A percentile compares a stretch with the other conserved stretches of the same genome.
These are phyloP conservation scores for Alligator sinensis DNA, from an alignment of 2,113 vertebrate genomes.

Conservation along the genomic window DNA sequence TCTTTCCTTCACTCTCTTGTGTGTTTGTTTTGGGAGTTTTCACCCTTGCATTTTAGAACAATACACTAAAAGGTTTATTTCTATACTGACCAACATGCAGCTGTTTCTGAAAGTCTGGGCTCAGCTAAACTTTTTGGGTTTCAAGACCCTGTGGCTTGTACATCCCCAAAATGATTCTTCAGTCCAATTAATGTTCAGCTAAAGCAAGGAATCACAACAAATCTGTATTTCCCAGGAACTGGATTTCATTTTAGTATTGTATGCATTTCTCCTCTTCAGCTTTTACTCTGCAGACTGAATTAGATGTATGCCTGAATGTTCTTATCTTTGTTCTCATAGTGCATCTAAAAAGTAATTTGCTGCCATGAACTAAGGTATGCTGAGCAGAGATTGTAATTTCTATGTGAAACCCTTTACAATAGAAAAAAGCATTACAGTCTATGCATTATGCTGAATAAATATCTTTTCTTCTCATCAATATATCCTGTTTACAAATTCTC, in stretches of 20 bases:
- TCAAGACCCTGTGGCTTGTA: slow-evolving; percentile 51
- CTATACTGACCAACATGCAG: slow-evolving; percentile 18
- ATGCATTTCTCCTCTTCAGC: slow-evolving; percentile 12
- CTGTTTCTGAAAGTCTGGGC: slow-evolving; percentile 33
- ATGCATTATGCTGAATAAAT: slow-evolving; percentile 15
- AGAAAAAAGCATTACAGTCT: neutral
- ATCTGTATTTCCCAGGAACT: slow-evolving; percentile 26
- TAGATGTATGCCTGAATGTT: slow-evolving; percentile 22
- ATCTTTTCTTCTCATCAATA: slow-evolving; percentile 38
- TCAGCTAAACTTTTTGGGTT: slow-evolving; percentile 50
- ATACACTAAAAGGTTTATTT: slow-evolving; percentile 46
- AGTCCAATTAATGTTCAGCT: slow-evolving; percentile 63
- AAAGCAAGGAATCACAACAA: slow-evolving; percentile 49
- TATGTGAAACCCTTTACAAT: slow-evolving; percentile 20
- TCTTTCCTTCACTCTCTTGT: neutral
- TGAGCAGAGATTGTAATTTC: slow-evolving; percentile 37
- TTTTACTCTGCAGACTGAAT: neutral
- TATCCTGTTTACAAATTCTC: slow-evolving; percentile 2
- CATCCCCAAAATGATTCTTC: slow-evolving; percentile 56
- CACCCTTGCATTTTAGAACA: slow-evolving; percentile 38
- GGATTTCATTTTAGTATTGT: neutral
- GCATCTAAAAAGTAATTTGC: slow-evolving; percentile 32
- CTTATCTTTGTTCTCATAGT: neutral
- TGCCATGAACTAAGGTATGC: slow-evolving; percentile 22
- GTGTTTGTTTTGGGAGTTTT: slow-evolving; percentile 19